Conservation (phyloP, 2,797 vertebrate genomes). For the Morus bassanus region DNA sequence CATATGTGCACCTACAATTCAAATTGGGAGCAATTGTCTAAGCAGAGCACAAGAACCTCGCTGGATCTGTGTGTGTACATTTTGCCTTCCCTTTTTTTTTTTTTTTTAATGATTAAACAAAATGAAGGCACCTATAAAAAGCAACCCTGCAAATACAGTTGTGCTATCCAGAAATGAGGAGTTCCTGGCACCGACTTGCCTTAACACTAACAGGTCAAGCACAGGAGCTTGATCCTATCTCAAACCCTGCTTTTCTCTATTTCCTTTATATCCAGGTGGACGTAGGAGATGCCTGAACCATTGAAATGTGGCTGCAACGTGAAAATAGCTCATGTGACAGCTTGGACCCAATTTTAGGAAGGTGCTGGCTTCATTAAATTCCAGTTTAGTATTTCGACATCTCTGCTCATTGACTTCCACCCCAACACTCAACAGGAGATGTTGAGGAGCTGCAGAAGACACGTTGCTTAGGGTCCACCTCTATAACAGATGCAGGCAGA, state of each 20-base stretch:
- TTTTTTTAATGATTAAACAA: background rate
- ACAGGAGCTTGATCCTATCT: background rate
- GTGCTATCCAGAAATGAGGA: background rate
- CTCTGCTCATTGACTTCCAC: background rate
- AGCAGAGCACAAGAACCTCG: background rate
- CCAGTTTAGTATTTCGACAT: background rate
- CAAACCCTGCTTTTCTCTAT: background rate
- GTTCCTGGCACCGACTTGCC: fast-evolving
- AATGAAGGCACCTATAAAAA: background rate
- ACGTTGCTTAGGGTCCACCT: background rate
- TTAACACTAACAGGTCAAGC: background rate
- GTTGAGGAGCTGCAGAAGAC: background rate
- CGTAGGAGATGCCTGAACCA: background rate
- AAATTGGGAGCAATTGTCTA: background rate
- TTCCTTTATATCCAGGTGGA: background rate
- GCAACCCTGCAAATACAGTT: background rate
- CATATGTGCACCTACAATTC: background rate
- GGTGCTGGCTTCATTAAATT: background rate
- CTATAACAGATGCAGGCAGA: background rate
- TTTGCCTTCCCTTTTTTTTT: background rate
- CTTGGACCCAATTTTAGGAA: background rate
- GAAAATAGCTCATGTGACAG: background rate
- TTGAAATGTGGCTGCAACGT: background rate
- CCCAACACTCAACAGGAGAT: background rate
- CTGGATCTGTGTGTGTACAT: no score